These are phyloP conservation scores for Furcifer pardalis DNA, from an alignment of 2,797 vertebrate species.

Conservation along the genomic window DNA sequence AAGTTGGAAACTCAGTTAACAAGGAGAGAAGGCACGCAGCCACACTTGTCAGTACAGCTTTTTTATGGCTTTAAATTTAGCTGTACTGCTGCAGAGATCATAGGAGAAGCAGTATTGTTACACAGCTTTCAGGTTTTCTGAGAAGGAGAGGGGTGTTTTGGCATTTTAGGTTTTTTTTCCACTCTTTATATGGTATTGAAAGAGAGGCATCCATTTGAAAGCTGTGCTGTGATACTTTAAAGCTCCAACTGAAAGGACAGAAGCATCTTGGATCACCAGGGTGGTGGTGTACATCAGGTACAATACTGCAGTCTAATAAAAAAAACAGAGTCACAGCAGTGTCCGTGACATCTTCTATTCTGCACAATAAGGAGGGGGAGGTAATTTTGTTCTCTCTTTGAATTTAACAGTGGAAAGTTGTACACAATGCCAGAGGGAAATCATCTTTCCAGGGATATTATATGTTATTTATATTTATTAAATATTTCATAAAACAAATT, in stretches of 20 bases:
- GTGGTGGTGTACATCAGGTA: background rate
- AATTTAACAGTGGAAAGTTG: background rate
- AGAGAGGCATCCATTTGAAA: background rate
- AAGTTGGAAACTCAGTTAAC: slow-evolving; percentile 23
- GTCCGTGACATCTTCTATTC: background rate
- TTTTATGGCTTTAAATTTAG: too few species aligned
- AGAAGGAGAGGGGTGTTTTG: background rate
- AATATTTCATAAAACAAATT: background rate
- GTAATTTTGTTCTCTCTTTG: background rate
- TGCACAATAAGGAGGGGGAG: too few species aligned
- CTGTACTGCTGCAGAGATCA: too few species aligned
- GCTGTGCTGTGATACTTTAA: background rate
- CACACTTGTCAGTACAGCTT: background rate
- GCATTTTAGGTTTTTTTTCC: background rate
- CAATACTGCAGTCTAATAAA: background rate
- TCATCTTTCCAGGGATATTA: background rate
- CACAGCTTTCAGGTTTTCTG: background rate
- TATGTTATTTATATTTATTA: background rate
- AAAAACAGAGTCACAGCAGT: background rate
- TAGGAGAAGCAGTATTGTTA: slow-evolving; percentile 10
- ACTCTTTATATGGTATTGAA: background rate
- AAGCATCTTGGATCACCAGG: accelerated
- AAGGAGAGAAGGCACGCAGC: background rate
- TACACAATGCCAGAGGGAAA: background rate
- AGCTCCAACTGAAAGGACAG: slow-evolving; percentile 25